These are phyloP conservation scores for Syrista parreyssii DNA, from an alignment of 2,888 invertebrate genomes.

Conservation along the genomic window DNA sequence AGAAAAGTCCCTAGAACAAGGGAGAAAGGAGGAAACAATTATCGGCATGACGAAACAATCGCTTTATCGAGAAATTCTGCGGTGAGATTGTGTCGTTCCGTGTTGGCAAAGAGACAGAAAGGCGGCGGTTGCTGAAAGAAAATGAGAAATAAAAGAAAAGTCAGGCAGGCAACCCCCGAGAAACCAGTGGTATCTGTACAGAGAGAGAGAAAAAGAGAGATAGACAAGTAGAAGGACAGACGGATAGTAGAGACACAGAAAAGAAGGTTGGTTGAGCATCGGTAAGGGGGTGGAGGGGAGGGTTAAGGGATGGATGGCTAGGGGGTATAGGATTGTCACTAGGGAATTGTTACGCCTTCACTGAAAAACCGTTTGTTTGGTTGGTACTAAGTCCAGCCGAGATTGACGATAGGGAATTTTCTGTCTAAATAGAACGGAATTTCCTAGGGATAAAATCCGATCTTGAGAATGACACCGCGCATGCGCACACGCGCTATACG, in stretches of 20 bases:
- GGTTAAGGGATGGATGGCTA: too few relatives aligned
- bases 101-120: background rate
- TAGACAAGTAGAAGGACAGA: background rate
- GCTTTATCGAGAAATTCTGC: background rate
- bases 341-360: background rate
- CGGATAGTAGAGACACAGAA: background rate
- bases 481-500: background rate
- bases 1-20: background rate
- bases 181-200: background rate
- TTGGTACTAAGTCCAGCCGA: background rate
- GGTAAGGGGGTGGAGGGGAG: background rate
- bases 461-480: background rate
- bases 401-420: background rate
- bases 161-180: background rate
- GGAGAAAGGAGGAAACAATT: background rate
- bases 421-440: background rate
- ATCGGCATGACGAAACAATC: background rate
- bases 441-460: background rate
- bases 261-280: background rate
- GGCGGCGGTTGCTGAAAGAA: background rate
- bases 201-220: background rate
- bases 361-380: background rate
- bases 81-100: background rate
- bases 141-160: background rate
- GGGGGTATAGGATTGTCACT: background rate